Base-by-base conservation (phyloP, 2,113 vertebrate genomes). In the Andinoacara biseriatus region DNA sequence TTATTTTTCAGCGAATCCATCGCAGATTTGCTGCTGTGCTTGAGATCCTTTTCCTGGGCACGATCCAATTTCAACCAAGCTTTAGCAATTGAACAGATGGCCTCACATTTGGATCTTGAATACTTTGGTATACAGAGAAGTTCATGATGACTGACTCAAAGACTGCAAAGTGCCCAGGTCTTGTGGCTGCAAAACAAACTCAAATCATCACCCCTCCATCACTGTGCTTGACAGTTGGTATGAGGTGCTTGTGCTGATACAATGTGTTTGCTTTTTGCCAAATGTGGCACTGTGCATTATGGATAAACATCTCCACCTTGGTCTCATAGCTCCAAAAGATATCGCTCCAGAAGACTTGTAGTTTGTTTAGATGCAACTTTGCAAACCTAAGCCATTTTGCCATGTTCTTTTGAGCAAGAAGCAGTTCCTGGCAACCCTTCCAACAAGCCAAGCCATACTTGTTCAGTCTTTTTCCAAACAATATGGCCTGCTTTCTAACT, bases 381-480 rank as follows among this genome's bases (percentile, higher is more conserved):
- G 63, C 18, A 49, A 29, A 18, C 9, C 22, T 49, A 29, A 49
- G 63, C 22, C 46, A n/a, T 10, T 9, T 20, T 56, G 52, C 52
- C 52, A 56, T n/a, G 14, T 26, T 46, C 14, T 0, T 0, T 46
- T 67, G 0, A 18, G 15, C 26, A 9, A 29, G 65, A 49, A 69
- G 29, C 49, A 3, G 3, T 24, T 29, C 33, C 33, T n/a, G 60
- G 60, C 18, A 61, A 13, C 31, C 1, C 10, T 62, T 38, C 60
- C 60, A 62, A 22, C 60, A 62, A 35, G 56, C n/a, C 60, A 62
- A 35, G 56, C n/a, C 56, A 7, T 24, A 0, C 5, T 3, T 62
- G 5, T 62, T 62, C 18, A 62, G 0, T n/a, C 40, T 49, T 69
- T 69, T 69, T 49, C 38, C 26, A 26, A 67, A 14, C 38, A 67